Conservation (phyloP, 2,888 invertebrate genomes). For the Pachliopta kotzebuea region DNA sequence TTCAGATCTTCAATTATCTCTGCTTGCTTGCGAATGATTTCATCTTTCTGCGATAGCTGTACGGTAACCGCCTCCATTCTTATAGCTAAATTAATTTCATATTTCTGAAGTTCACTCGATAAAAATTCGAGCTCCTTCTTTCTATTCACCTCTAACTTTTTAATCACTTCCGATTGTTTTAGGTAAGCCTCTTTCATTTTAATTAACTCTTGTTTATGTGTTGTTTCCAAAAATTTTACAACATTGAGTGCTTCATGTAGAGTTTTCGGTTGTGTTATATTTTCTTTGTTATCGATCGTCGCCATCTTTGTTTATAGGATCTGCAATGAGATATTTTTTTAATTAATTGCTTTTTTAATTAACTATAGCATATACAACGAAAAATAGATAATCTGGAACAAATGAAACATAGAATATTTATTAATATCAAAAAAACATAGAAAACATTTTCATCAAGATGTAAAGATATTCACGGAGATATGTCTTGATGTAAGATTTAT, state of each 20-base stretch:
- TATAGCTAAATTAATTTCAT: slow-evolving; percentile 67
- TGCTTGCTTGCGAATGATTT: slow-evolving; percentile 61
- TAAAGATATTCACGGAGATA: no score
- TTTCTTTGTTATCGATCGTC: slow-evolving; percentile 50
- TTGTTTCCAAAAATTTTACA: slow-evolving; percentile 69
- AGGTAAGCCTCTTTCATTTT: slow-evolving; percentile 59
- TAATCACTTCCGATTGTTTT: slow-evolving; percentile 65
- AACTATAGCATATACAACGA: no score
- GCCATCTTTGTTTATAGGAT: slow-evolving; percentile 49
- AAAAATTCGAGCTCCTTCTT: slow-evolving; percentile 72
- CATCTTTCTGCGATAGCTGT: slow-evolving; percentile 67
- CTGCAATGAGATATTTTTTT: slow-evolving; percentile 45
- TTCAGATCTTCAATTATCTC: slow-evolving; percentile 63
- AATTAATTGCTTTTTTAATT: no score
- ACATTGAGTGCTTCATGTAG: slow-evolving; percentile 73
- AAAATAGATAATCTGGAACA: no score
- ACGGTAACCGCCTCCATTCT: slow-evolving; percentile 64
- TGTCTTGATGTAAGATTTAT: no score
- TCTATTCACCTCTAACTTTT: slow-evolving; percentile 67
- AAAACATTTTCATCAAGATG: no score
- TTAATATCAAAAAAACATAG: no score
- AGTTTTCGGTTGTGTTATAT: slow-evolving; percentile 60
- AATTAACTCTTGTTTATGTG: slow-evolving; percentile 70
- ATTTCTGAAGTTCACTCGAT: slow-evolving; percentile 68
- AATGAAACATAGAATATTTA: no score